Base-by-base conservation (phyloP, 2,113 vertebrate species). In the Microcebus tavaratra region DNA sequence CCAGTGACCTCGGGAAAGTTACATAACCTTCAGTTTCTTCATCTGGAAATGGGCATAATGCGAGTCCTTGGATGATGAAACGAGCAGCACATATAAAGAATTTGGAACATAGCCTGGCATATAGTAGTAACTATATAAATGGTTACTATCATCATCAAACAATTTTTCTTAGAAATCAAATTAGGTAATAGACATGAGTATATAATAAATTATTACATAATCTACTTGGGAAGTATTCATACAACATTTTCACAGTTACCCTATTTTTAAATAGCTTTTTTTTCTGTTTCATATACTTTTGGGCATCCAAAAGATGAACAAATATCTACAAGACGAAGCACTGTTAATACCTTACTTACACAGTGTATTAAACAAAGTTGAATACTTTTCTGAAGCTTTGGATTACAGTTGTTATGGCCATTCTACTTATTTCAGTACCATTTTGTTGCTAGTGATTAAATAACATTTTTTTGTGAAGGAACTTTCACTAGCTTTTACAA, bases 391-490 rank as follows among this genome's bases (percentile, higher is more conserved):
- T 84, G 29, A 79, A 88, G 10, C 55, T 91, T 79, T 87, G 45
- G 34, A 53, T 96, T 25, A 70, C 3, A 57, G 14, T 29, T 81
- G 0, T 61, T 57, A 20, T 25, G 9, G 5, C 63, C 3, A 25
- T 42, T 93, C 92, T 92, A 50, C 9, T 59, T 82, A 57, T 48
- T 39, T 92, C 59, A 23, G 17, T 59, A 45, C 42, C 2, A 10
- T n/a, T 72, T 78, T 91, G 57, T 50, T 92, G 65, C 45, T 65
- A 59, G 39, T 63, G 29, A 94, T 73, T 70, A 87, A 65, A 50
- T 68, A 84, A 57, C 14, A 59, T 97, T 95, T 96, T 93, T 93
- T 63, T 55, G 4, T 72, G 23, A 78, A 67, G 50, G 45, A 50
- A 36, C 18, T 94, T 91, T 90, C 25, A 67, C 14, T 75, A 45